These are phyloP conservation scores for Oxygymnocypris stewartii DNA, from an alignment of 2,113 vertebrate genomes.

Conservation along the genomic window DNA sequence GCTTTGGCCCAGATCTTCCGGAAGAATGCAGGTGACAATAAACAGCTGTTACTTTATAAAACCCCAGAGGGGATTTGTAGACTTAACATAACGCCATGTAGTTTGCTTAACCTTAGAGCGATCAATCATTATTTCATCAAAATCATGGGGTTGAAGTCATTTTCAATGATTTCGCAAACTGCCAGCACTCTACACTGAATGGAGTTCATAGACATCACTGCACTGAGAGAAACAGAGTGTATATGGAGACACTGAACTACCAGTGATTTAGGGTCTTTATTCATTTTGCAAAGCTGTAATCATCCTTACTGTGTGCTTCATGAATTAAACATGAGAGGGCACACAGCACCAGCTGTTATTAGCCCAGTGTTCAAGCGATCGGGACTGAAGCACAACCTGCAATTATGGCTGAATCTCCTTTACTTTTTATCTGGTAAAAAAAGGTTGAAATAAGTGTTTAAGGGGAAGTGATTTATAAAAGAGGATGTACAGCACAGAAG, in stretches of 20 bases:
- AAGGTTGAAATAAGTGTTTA: background rate
- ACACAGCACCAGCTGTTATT: background rate
- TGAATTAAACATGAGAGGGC: slow-evolving; percentile 45
- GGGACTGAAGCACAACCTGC: background rate
- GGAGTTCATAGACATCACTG: background rate
- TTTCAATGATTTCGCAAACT: slow-evolving; percentile 3
- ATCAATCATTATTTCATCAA: slow-evolving; percentile 6
- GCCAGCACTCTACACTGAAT: background rate
- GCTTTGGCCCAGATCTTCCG: background rate
- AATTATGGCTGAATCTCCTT: background rate
- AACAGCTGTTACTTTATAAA: background rate
- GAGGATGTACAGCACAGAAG: background rate
- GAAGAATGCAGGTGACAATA: background rate
- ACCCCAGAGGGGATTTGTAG: background rate
- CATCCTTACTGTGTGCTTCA: background rate
- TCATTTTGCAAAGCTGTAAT: slow-evolving; percentile 39
- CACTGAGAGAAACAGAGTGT: background rate
- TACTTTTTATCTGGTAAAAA: background rate
- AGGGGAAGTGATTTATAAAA: background rate
- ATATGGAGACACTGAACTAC: no score
- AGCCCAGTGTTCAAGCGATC: background rate
- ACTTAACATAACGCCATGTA: background rate
- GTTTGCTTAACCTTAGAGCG: background rate
- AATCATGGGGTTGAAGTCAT: slow-evolving; percentile 4
- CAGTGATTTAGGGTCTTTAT: slow-evolving; percentile 28